Conservation (phyloP, 2,888 invertebrate genomes). For the Bembecia ichneumoniformis region DNA sequence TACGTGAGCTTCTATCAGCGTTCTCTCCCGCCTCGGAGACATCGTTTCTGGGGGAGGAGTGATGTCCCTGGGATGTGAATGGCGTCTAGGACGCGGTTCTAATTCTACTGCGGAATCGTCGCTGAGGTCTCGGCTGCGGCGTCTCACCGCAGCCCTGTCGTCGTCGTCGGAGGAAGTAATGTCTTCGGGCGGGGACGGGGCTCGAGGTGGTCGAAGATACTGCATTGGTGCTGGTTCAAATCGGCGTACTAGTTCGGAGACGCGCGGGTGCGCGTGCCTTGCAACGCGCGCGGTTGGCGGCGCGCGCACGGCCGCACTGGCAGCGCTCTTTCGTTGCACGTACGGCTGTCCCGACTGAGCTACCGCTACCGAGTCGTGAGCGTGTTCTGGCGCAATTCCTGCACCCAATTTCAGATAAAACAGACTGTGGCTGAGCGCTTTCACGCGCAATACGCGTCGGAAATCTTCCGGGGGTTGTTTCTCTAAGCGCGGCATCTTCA, state of each 20-base stretch:
- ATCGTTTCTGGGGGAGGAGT: constrained; percentile 54
- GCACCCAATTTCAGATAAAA: constrained; percentile 64
- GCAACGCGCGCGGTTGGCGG: constrained; percentile 46
- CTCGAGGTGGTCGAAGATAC: constrained; percentile 58
- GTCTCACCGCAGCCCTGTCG: constrained; percentile 57
- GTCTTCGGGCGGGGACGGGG: constrained; percentile 54
- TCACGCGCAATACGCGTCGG: constrained; percentile 61
- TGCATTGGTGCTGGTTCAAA: constrained; percentile 65
- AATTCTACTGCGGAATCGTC: constrained; percentile 72
- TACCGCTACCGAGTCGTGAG: constrained; percentile 19
- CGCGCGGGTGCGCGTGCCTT: constrained; percentile 53
- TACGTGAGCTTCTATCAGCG: constrained; percentile 68
- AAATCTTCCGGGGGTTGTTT: constrained; percentile 55
- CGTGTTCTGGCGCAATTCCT: constrained; percentile 33
- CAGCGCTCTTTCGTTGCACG: constrained; percentile 23
- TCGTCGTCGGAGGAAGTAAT: constrained; percentile 65
- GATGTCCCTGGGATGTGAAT: constrained; percentile 53
- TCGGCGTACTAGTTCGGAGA: constrained; percentile 53
- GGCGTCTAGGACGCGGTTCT: constrained; percentile 58
- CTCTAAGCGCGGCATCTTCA: constrained; percentile 56
- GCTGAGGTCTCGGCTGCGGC: constrained; percentile 59
- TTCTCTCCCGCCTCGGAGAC: constrained; percentile 55
- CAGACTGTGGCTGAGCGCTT: constrained; percentile 63
- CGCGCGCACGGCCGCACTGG: constrained; percentile 54
- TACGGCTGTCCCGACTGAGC: constrained; percentile 9